A percentile compares a stretch with the other conserved stretches of the same genome.
phyloP scores from a whole-genome alignment of 2,888 invertebrate species.

The Exephanes ischioxanthus region DNA sequence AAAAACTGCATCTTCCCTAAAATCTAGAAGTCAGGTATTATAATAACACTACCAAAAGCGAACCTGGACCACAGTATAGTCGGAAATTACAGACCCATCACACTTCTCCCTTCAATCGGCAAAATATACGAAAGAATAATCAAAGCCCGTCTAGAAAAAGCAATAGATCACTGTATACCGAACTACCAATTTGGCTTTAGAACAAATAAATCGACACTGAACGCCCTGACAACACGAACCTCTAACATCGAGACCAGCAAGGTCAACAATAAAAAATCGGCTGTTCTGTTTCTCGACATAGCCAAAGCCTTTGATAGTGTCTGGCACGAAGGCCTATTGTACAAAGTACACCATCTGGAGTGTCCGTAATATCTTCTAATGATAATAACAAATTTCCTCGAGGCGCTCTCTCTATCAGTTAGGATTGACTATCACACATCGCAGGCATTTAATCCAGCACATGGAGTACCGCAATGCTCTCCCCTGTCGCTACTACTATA shows the following conservation, averaged over 20 bases:
- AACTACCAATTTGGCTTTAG: constrained; percentile 27
- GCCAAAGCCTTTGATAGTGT: constrained; percentile 73
- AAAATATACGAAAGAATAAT: constrained; percentile 42
- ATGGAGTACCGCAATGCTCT: neutral
- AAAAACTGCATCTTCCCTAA: neutral
- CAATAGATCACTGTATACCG: neutral
- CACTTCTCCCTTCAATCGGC: constrained; percentile 18
- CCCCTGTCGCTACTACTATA: too few relatives aligned
- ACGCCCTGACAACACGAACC: constrained; percentile 24
- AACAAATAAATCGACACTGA: constrained; percentile 38
- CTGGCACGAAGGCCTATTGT: constrained; percentile 66
- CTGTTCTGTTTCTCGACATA: constrained; percentile 69
- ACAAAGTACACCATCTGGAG: constrained; percentile 57
- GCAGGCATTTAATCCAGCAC: constrained; percentile 17
- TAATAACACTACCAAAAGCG: constrained; percentile 37
- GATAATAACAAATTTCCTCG: neutral
- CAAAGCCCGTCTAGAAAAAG: constrained; percentile 12
- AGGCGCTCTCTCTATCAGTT: constrained; percentile 6
- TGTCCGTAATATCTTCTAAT: constrained; percentile 31
- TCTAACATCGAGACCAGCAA: constrained; percentile 46
- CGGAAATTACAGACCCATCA: constrained; percentile 1
- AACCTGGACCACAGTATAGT: constrained; percentile 10
- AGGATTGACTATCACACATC: constrained; percentile 7
- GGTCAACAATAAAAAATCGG: constrained; percentile 46
- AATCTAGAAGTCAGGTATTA: constrained; percentile 16